Conservation (phyloP, 30 jellyfish, hydroid and myxozoan species). For the Aurelia sp. region DNA sequence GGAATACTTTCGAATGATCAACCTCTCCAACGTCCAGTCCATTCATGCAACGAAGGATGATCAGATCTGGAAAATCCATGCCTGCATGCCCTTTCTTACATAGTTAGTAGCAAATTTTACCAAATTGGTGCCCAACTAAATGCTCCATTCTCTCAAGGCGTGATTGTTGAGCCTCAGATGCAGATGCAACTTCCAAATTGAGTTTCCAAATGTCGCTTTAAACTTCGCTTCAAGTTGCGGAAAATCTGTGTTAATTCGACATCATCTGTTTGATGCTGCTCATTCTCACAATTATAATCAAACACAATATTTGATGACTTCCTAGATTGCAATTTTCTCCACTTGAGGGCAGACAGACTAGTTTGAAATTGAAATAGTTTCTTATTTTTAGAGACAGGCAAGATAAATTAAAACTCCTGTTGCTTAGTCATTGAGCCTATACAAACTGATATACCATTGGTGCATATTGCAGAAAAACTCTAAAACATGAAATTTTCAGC, state of each 20-base stretch:
- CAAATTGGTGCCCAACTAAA: conserved; percentile 4
- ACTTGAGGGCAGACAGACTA: no score
- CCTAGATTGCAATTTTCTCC: no score
- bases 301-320: neutral
- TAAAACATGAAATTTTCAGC: no score
- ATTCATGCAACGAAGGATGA: neutral
- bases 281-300: neutral
- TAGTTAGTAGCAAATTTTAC: conserved; percentile 11
- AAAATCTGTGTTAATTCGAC: neutral
- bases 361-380: no score
- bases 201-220: neutral
- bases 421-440: no score
- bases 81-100: conserved; percentile 1
- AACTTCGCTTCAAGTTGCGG: neutral
- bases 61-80: conserved; percentile 7
- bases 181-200: neutral
- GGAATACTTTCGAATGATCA: conserved; percentile 7
- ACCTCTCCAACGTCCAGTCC: conserved; percentile 30
- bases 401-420: no score
- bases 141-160: neutral
- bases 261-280: neutral
- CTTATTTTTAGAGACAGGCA: no score
- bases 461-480: no score
- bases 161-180: neutral
- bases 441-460: no score